Evolutionary conservation across 2,888 invertebrate genomes (phyloP), one percentile per base, ranked within the genome.

Genomic region (Perdita meconis): DNA sequence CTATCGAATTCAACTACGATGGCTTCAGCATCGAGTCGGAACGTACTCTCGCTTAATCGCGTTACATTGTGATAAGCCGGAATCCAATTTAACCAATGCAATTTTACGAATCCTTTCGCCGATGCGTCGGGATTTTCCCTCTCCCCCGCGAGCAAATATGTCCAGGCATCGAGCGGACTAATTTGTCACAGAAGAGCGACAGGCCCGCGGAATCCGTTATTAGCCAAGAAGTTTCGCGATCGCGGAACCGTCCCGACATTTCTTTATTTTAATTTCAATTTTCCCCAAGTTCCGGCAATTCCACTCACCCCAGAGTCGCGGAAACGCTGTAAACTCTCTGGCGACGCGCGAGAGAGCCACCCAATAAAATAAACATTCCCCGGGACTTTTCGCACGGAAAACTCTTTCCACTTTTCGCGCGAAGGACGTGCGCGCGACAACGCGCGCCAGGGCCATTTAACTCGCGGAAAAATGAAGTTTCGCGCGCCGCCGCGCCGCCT

Each of bases 41-140:
- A 38, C 64, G 76, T 80, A 77, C 71, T 79, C 60, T 55, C 64
- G 51, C 47, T 82, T 84, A 84, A 84, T 84, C 84, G 78, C 67
- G 63, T 84, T 84, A 84, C 51, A 67, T 50, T 5, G 50, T 34
- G 73, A 66, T 65, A 74, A 75, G 64, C 78, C 57, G 6, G 57
- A 74, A 84, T 80, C 75, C 82, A 83, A 81, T 85, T 77, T 84
- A 50, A 55, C 61, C 67, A 78, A 84, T 78, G 69, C 78, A 84
- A 75, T 82, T 84, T 74, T 65, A 69, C 73, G 67, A 80, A 76
- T 80, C 80, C 80, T 83, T 78, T 78, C 64, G 56, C 26, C 61
- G 57, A n/a, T 47, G 55, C 22, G 36, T 19, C 63, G 56, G 16
- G 72, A 78, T 76, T 57, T 63, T 12, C 26, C 34, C n/a, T n/a